Evolutionary conservation across 2,113 vertebrate genomes (phyloP).

Genomic region (Erinaceus europaeus): DNA sequence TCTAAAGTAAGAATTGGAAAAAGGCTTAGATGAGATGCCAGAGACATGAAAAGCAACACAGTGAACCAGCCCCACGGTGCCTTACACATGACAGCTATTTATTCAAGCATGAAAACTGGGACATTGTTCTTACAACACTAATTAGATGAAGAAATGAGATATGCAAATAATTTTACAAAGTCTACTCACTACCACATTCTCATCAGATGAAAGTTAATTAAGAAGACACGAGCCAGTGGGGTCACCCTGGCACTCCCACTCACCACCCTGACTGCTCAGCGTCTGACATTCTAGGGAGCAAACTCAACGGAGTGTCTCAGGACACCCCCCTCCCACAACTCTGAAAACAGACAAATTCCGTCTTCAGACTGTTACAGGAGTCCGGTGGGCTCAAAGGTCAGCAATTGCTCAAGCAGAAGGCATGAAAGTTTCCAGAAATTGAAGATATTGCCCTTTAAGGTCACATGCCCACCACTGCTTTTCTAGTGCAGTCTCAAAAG

Average conservation of each 20-base stretch:
- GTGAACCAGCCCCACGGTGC: neutral
- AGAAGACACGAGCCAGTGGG: neutral
- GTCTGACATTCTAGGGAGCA: neutral
- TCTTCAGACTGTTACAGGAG: neutral
- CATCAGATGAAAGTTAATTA: conserved; percentile 46
- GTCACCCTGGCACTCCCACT: neutral
- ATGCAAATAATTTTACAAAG: conserved; percentile 63
- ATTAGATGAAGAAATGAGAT: conserved; percentile 71
- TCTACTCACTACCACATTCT: neutral
- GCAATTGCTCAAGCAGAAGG: neutral
- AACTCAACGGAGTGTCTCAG: neutral
- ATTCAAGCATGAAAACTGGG: conserved; percentile 66
- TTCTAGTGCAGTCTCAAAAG: neutral
- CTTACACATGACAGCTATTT: neutral
- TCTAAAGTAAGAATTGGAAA: neutral
- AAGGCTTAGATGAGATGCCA: neutral
- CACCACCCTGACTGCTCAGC: neutral
- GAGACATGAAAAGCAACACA: rapidly evolving
- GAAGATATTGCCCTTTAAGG: neutral
- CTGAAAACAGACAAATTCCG: neutral
- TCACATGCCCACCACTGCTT: neutral
- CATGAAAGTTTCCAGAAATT: neutral
- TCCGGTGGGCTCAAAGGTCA: neutral
- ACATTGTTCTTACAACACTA: conserved; percentile 37
- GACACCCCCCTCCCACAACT: neutral